phyloP scores from a whole-genome alignment of 2,888 invertebrate species.

The Phlogophora meticulosa region DNA sequence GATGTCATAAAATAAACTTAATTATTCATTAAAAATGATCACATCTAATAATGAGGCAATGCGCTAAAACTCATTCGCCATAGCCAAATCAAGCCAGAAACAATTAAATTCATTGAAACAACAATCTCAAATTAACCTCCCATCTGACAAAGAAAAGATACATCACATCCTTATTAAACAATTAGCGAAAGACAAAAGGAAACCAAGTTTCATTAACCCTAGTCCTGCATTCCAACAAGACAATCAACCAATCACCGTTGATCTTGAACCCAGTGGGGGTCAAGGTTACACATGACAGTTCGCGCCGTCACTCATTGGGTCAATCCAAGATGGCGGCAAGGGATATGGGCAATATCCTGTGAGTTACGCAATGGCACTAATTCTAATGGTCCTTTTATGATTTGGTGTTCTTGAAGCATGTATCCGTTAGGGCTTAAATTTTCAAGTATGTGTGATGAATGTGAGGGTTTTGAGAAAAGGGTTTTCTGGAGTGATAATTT shows the following conservation, averaged over 20 bases:
- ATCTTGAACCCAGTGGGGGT: constrained; percentile 54
- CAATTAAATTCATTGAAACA: background rate
- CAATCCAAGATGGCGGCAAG: constrained; percentile 57
- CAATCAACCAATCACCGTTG: constrained; percentile 54
- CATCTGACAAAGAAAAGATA: constrained; percentile 13
- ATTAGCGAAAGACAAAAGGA: constrained; percentile 34
- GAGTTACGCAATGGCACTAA: constrained; percentile 54
- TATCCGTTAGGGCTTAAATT: constrained; percentile 4
- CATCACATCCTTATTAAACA: constrained; percentile 21
- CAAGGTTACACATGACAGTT: constrained; percentile 53
- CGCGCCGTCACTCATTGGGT: constrained; percentile 58
- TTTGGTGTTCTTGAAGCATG: constrained; percentile 21
- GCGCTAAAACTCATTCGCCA: background rate
- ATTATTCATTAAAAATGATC: too few species aligned
- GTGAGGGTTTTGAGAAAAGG: too few species aligned
- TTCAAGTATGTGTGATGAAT: background rate
- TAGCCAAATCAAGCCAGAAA: background rate
- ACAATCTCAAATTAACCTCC: background rate
- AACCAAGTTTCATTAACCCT: constrained; percentile 36
- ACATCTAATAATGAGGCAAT: too few species aligned
- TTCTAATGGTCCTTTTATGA: constrained; percentile 59
- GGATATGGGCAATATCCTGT: constrained; percentile 66
- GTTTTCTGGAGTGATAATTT: too few species aligned
- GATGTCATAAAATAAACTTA: too few species aligned
- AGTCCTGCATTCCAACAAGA: constrained; percentile 30